These are phyloP conservation scores for Antheraea yamamai DNA, from an alignment of 2,888 invertebrate genomes.

Conservation along the genomic window DNA sequence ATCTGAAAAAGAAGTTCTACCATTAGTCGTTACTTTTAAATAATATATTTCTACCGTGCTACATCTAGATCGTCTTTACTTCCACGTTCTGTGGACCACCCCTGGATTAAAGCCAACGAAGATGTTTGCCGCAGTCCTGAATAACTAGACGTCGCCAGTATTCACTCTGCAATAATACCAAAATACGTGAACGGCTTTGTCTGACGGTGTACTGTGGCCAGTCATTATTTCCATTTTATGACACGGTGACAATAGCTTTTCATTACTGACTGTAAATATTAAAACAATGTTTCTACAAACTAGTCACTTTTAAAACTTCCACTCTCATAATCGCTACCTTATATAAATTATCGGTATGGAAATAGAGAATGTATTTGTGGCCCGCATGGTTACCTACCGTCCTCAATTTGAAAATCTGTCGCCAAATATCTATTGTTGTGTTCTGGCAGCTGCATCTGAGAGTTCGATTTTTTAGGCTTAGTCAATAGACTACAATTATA, in stretches of 20 bases:
- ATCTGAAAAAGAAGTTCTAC: neutral
- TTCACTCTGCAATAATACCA: conserved; percentile 59
- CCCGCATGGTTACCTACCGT: too few species aligned
- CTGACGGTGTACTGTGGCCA: conserved; percentile 22
- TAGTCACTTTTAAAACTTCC: neutral
- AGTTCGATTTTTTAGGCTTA: too few species aligned
- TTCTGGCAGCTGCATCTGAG: too few species aligned
- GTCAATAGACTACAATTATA: too few species aligned
- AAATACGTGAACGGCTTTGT: conserved; percentile 46
- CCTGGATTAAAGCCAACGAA: conserved; percentile 78
- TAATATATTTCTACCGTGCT: neutral
- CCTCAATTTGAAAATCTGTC: too few species aligned
- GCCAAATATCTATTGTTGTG: too few species aligned
- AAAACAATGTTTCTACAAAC: neutral
- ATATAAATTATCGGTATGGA: too few species aligned
- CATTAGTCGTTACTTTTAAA: neutral
- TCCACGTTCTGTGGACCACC: conserved; percentile 40
- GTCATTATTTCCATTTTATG: conserved; percentile 40
- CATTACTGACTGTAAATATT: conserved; percentile 34
- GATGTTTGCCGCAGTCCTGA: conserved; percentile 74
- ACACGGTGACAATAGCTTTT: conserved; percentile 31
- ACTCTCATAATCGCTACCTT: neutral
- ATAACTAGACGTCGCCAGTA: conserved; percentile 64
- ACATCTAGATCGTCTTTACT: neutral
- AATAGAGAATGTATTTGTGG: too few species aligned